Evolutionary conservation across 2,797 vertebrate species (phyloP), one percentile per base, ranked within the genome.

Genomic region (Artibeus jamaicensis): DNA sequence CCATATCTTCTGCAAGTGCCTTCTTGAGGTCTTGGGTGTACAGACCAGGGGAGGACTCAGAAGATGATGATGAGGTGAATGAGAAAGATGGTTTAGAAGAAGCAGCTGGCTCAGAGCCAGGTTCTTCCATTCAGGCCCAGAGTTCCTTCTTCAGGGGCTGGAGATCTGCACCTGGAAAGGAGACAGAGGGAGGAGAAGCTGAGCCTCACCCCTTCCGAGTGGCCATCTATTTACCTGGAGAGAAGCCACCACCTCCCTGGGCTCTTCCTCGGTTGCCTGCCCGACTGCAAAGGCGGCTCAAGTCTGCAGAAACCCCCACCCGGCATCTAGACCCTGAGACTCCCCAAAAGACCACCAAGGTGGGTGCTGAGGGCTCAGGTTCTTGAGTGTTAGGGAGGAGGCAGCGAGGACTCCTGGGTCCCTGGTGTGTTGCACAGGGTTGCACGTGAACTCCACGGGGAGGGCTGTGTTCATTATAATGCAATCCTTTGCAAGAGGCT

Each of bases 141-240:
- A 93, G 83, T 39, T 19, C 96, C 46, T 19, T 70, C 1, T 71
- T 95, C 71, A n/a, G 96, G 18, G 91, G 90, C 68, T 92, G 95
- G 92, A 85, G 89, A 32, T 89, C 39, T 39, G 59, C 7, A 5
- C 94, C 97, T 34, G 79, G 37, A 29, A 76, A 97, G 26, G 71
- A 97, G 9, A 37, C 81, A 0, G 84, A 82, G 6, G 65, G 5
- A 57, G n/a, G 6, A 50, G 82, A 37, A 29, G 22, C 65, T 53
- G 91, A 82, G 65, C 44, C 46, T 29, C 4, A 8, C 9, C 42
- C 48, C 42, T 83, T 96, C 67, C 91, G 0, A 12, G 95, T 98
- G 78, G 92, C 95, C 95, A 86, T 98, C 91, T 98, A 97, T 48
- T 26, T 96, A 34, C 96, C 97, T 39, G 97, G 97, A 50, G 71